Conservation (phyloP, 2,888 invertebrate genomes). For the Linnaemya tessellans region DNA sequence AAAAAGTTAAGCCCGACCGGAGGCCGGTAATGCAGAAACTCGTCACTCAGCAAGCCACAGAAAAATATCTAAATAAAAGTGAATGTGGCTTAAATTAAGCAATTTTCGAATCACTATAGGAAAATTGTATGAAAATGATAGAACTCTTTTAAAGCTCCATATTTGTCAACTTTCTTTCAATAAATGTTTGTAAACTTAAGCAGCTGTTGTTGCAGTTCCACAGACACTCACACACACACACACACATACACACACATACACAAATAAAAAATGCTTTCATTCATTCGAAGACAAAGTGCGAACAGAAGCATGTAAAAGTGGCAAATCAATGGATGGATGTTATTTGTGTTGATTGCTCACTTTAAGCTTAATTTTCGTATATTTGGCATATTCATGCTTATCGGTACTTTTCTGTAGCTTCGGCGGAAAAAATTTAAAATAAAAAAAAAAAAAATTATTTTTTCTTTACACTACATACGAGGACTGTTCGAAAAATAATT, state of each 20-base stretch:
- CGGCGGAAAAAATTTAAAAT: neutral
- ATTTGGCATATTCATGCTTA: conserved; percentile 61
- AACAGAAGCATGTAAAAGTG: conserved; percentile 35
- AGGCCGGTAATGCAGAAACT: too few species aligned
- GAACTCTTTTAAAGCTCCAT: conserved; percentile 8
- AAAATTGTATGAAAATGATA: too few species aligned
- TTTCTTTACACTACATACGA: too few species aligned
- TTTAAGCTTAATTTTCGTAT: conserved; percentile 59
- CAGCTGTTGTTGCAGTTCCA: neutral
- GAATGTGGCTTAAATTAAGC: too few species aligned
- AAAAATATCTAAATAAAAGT: too few species aligned
- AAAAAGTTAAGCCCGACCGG: too few species aligned
- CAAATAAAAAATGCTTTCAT: neutral
- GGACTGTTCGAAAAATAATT: too few species aligned
- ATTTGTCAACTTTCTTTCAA: neutral
- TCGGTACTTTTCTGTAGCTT: conserved; percentile 15
- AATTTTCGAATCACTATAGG: too few species aligned
- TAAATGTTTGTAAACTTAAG: conserved; percentile 20
- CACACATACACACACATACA: neutral
- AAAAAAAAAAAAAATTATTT: too few species aligned
- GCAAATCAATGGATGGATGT: conserved; percentile 57
- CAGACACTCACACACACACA: neutral
- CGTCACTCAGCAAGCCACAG: too few species aligned
- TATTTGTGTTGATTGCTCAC: conserved; percentile 67
- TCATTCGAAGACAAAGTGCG: conserved; percentile 25